These are phyloP conservation scores for Drosophila monieri DNA, from an alignment of 2,888 invertebrate genomes.

Conservation along the genomic window DNA sequence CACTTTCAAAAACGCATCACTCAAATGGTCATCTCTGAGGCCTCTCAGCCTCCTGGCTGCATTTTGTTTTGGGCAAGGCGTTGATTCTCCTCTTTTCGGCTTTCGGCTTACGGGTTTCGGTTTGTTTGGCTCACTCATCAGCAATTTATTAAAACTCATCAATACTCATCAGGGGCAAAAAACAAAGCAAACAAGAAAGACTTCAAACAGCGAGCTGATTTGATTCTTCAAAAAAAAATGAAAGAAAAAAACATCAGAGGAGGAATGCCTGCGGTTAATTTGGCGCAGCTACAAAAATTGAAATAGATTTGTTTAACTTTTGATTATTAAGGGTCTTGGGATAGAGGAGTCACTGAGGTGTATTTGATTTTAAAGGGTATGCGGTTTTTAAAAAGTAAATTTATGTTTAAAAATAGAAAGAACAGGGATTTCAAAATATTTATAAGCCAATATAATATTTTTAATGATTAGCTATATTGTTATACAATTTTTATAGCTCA, in stretches of 20 bases:
- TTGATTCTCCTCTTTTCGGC: conserved; percentile 46
- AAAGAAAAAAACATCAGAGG: conserved; percentile 23
- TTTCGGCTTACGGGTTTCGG: conserved; percentile 31
- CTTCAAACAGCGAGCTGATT: conserved; percentile 46
- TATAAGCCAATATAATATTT: no score
- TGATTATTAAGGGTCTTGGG: conserved; percentile 33
- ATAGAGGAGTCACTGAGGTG: neutral
- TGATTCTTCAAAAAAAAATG: conserved; percentile 49
- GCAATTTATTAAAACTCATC: conserved; percentile 80
- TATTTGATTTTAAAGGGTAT: neutral
- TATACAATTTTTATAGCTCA: conserved; percentile 17
- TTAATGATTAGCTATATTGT: no score
- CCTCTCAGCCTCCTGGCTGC: conserved; percentile 8
- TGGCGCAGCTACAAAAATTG: conserved; percentile 71
- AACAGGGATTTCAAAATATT: no score
- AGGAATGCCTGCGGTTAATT: conserved; percentile 76
- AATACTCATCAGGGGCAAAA: conserved; percentile 75
- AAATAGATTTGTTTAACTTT: conserved; percentile 65
- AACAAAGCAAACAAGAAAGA: conserved; percentile 30
- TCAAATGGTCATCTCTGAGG: conserved; percentile 55
- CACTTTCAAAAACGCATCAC: conserved; percentile 77
- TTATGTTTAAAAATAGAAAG: neutral
- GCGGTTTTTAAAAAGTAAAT: neutral
- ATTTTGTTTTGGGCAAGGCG: conserved; percentile 51
- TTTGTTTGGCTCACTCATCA: conserved; percentile 68